Base-by-base conservation (phyloP, 2,113 vertebrate species). In the Aramus guarauna region DNA sequence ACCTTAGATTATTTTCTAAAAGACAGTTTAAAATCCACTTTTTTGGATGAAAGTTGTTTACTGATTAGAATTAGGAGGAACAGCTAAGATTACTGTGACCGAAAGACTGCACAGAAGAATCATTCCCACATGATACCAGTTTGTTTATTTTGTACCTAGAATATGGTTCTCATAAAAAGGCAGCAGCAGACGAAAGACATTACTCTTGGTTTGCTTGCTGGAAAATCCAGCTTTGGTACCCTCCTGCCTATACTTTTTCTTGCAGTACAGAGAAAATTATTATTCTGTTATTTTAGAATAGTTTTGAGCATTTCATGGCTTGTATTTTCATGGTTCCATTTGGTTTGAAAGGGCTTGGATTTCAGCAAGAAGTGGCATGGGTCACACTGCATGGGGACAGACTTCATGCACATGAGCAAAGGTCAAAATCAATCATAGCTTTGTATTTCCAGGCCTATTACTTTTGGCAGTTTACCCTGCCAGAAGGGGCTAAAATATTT, bases 381-480 rank as follows among this genome's bases (percentile, higher is more conserved):
- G 92, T 95, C 95, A 94, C 77, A 76, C 85, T 95, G 95, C 95
- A 90, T 92, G 88, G 79, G 73, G 93, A 92, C 89, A 88, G 93
- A 83, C 96, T 97, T 90, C 82, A 93, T 85, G 92, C 94, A 81
- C 29, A 24, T 67, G 85, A 95, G 91, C 97, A 97, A 95, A 97
- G 94, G 95, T 96, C 93, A 96, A 88, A 96, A 96, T 97, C 96
- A 96, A 96, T 96, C 95, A 95, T 76, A 95, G 74, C 87, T 96
- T 92, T 94, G 83, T 90, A 94, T 92, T 86, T 95, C 92, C 90
- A 92, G 79, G 60, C 69, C 89, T 94, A 92, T 92, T 71, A 95
- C 92, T 93, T 96, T 93, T 94, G 90, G 85, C 90, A 96, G 90
- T 94, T 96, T 94, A 92, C 87, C 85, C 82, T 92, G 92, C 67